Base-by-base conservation (phyloP, 2,797 vertebrate species). In the Artibeus lituratus region DNA sequence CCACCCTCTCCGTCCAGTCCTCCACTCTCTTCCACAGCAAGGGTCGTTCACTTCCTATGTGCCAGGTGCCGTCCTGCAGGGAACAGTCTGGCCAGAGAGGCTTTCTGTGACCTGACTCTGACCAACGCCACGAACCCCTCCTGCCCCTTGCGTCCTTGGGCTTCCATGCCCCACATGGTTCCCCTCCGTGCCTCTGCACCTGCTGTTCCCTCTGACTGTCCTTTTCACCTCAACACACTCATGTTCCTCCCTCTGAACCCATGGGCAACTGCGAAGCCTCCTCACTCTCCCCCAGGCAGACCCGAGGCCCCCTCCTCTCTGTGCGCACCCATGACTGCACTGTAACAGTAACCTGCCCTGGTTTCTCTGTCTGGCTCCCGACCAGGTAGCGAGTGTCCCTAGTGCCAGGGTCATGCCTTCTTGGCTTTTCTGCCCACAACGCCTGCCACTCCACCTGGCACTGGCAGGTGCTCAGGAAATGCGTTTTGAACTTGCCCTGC, bases 21-120 rank as follows among this genome's bases (percentile, higher is more conserved):
- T 47, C 18, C 37, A 10, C 15, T 37, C 65, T 37, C 57, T 69
- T 76, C 49, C 32, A 0, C 32, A 24, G 32, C 4, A 10, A 94
- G 37, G 7, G 35, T 5, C 1, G 1, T 39, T 74, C 32, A 37
- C 14, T 11, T 19, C 10, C 22, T 12, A 0, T 19, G 22, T 49
- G 42, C 72, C 83, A n/a, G n/a, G 22, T 19, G 7, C 81, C 44
- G 44, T 65, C 84, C 44, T 37, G 7, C 12, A 47, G 74, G 53
- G 55, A 81, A 37, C 44, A 37, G 57, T 39, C 76, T 39, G 47
- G 39, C 67, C 51, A 26, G 88, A 53, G 37, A 55, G 74, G 57
- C 2, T 24, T 37, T 29, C 88, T 39, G 3, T 47, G 32, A 67
- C 6, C 53, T 7, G 69, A 65, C 24, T 7, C 44, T 0, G 0